These are phyloP conservation scores for Polymixis lichenea DNA, from an alignment of 2,888 invertebrate species.

Conservation along the genomic window DNA sequence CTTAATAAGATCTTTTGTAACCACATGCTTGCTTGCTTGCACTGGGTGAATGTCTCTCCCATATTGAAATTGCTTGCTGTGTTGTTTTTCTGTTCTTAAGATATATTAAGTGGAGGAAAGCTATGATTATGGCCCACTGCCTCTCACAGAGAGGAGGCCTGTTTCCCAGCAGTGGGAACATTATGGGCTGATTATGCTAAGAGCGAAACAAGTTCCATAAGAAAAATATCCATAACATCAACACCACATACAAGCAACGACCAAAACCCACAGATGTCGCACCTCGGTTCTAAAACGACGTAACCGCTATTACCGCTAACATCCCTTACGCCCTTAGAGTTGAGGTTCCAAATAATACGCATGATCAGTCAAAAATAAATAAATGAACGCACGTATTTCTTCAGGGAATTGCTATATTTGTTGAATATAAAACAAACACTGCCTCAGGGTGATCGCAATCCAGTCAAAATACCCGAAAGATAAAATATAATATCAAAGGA, in stretches of 20 bases:
- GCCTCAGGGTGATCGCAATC: constrained; percentile 41
- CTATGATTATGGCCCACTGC: neutral
- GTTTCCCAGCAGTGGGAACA: no score
- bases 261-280: neutral
- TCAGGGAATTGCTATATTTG: constrained; percentile 39
- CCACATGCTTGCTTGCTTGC: no score
- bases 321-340: neutral
- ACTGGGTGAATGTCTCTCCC: neutral
- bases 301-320: neutral
- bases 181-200: no score
- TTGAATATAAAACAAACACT: constrained; percentile 40
- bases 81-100: neutral
- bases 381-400: constrained; percentile 43
- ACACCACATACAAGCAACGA: neutral
- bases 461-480: constrained; percentile 42
- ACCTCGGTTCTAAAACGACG: neutral
- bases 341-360: constrained; percentile 39
- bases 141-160: no score
- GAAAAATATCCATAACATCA: neutral
- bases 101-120: neutral
- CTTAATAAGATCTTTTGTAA: neutral
- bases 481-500: constrained; percentile 38
- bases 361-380: constrained; percentile 37
- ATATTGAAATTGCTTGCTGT: neutral
- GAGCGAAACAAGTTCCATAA: no score